Evolutionary conservation across 2,113 vertebrate species (phyloP).

Genomic region (Gambusia holbrooki): DNA sequence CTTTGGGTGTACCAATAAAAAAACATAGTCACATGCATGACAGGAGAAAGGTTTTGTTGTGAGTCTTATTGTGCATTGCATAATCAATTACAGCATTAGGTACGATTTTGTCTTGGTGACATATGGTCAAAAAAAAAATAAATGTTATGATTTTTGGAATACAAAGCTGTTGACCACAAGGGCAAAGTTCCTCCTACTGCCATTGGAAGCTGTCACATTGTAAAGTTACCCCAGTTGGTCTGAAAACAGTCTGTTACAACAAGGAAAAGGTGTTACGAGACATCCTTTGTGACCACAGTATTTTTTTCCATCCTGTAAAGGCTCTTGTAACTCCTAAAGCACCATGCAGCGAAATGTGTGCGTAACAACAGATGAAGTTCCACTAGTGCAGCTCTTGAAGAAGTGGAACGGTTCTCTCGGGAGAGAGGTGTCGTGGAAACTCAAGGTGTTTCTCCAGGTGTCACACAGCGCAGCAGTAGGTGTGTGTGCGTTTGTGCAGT

Average conservation of each 20-base stretch:
- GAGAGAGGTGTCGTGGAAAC: constrained; percentile 39
- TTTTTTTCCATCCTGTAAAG: constrained; percentile 30
- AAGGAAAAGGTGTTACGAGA: constrained; percentile 26
- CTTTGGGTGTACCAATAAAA: neutral
- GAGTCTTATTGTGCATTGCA: neutral
- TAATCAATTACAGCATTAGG: constrained; percentile 7
- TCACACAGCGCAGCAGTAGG: constrained; percentile 23
- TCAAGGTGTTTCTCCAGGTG: constrained; percentile 55
- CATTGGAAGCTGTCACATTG: constrained; percentile 23
- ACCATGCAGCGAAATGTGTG: constrained; percentile 10
- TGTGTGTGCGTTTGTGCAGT: neutral
- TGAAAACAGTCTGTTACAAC: constrained; percentile 8
- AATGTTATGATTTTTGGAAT: constrained; percentile 6
- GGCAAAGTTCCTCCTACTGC: constrained; percentile 16
- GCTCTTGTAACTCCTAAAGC: constrained; percentile 19
- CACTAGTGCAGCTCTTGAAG: constrained; percentile 49
- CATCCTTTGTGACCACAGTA: constrained; percentile 29
- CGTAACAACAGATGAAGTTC: constrained; percentile 50
- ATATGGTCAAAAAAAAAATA: neutral
- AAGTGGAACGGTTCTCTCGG: constrained; percentile 62
- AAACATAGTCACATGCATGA: neutral
- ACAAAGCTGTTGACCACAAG: constrained; percentile 30
- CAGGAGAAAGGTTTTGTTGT: neutral
- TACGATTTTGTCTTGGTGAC: neutral
- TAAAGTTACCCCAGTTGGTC: constrained; percentile 29